These are phyloP conservation scores for Lucilia sericata DNA, from an alignment of 1,140 invertebrate genomes.

Conservation along the genomic window DNA sequence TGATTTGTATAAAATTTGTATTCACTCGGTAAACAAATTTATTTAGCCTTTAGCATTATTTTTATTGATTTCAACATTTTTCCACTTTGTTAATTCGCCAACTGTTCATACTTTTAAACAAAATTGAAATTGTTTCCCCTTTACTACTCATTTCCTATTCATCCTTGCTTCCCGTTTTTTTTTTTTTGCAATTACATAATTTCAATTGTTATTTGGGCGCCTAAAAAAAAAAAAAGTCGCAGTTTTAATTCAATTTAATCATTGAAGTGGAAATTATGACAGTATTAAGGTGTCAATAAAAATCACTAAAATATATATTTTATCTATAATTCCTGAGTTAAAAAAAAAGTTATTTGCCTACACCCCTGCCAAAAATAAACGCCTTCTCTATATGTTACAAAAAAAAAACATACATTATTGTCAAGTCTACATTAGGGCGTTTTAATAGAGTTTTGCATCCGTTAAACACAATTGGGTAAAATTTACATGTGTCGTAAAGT, in stretches of 20 bases:
- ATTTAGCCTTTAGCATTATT: neutral
- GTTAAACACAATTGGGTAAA: neutral
- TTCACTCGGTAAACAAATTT: neutral
- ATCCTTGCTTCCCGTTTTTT: neutral
- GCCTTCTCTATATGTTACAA: neutral
- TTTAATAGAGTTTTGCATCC: conserved; percentile 37
- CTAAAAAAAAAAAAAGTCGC: neutral
- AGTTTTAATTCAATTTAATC: conserved; percentile 32
- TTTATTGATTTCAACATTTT: conserved; percentile 48
- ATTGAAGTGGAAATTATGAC: conserved; percentile 40
- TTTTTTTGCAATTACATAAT: conserved; percentile 19
- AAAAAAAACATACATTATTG: neutral
- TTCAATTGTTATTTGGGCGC: conserved; percentile 18
- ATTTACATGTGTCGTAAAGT: conserved; percentile 9
- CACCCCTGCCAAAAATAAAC: neutral
- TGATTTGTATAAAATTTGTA: conserved; percentile 27
- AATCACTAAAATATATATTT: conserved; percentile 33
- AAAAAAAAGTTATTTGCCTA: neutral
- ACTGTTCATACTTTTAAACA: conserved; percentile 53
- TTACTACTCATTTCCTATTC: neutral
- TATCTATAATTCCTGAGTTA: neutral
- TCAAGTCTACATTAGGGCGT: conserved; percentile 25
- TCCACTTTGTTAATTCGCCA: conserved; percentile 68
- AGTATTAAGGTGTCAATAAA: conserved; percentile 40
- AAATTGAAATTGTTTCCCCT: neutral